phyloP scores from a whole-genome alignment of 2,797 vertebrate species.

The Gadopsis bispinosus region DNA sequence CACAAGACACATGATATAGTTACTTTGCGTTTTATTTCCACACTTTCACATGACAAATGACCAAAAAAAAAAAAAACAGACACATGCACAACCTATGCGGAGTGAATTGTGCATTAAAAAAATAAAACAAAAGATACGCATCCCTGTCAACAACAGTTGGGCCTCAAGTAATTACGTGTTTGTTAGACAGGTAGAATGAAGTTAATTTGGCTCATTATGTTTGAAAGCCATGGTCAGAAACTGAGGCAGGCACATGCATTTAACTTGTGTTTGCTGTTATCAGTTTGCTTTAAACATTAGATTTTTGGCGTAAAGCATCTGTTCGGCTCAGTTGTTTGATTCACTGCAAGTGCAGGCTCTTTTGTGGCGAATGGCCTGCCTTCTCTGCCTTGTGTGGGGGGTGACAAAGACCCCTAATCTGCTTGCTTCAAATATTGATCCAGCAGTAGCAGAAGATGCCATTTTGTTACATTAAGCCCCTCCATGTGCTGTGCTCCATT shows the following conservation, averaged over 20 bases:
- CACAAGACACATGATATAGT: conserved; percentile 26
- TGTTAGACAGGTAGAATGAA: neutral
- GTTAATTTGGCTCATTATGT: conserved; percentile 9
- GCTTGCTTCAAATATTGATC: conserved; percentile 81
- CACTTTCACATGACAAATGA: neutral
- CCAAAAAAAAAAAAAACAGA: neutral
- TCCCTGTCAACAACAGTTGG: neutral
- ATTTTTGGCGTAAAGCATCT: conserved; percentile 13
- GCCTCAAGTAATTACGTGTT: neutral
- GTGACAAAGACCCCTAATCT: conserved; percentile 81
- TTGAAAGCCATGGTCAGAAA: conserved; percentile 7
- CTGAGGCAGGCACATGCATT: neutral
- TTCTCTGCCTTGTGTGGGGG: conserved; percentile 71
- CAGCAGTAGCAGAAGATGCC: conserved; percentile 78
- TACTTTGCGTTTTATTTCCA: neutral
- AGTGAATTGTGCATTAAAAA: conserved; percentile 4
- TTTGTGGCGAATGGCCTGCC: conserved; percentile 68
- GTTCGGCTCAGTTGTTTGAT: conserved; percentile 32
- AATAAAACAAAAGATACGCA: neutral
- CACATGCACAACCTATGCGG: neutral
- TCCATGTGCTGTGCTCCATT: conserved; percentile 54
- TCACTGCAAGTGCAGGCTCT: conserved; percentile 40
- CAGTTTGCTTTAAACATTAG: neutral
- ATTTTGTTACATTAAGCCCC: conserved; percentile 78
- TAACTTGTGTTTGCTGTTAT: neutral